Evolutionary conservation across 1,140 invertebrate genomes (phyloP), one percentile per base, ranked within the genome.

Genomic region (Brevipalpus yothersi): DNA sequence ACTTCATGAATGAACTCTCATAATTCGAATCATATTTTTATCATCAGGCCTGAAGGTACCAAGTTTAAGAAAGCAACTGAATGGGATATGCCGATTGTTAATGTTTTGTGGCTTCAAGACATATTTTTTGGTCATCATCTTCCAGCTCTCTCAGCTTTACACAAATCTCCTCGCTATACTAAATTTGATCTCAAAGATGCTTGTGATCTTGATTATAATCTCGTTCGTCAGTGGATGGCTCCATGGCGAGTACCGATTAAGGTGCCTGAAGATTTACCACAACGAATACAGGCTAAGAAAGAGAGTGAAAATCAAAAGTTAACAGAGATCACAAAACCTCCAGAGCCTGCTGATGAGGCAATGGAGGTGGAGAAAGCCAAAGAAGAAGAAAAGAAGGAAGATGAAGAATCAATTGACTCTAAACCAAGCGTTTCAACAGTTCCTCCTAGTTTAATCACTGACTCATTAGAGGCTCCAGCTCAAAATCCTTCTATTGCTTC

Each of bases 31-130:
- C 39, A n/a, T 51, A 58, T 62, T 67, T 70, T 53, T 63, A 87
- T 86, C 65, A 78, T 81, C 49, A 51, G 49, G 49, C n/a, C 21
- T 0, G 86, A 90, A 65, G 89, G 89, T 41, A 73, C 74, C 54
- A 95, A 95, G 71, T 91, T 83, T 72, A 75, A 80, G 64, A 85
- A 86, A 66, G 91, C 92, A 0, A 78, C 84, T 53, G 86, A 94
- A 69, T 95, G 87, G 85, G 70, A 71, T 31, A 74, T 76, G 42
- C 82, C 84, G 15, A 80, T 89, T 3, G 89, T 96, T 0, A 95
- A 91, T 71, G 81, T 84, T 9, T 81, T 85, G 62, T 96, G 92
- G 91, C 72, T 97, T 51, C 88, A 84, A 58, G 91, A 96, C 70
- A 77, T 96, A 45, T 75, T 94, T 63, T 81, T 94, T 61, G 92